Percentiles rank a stretch among this genome's conserved stretches.
Conservation (phyloP, 1,140 invertebrate species). For the Ceratitis capitata region DNA sequence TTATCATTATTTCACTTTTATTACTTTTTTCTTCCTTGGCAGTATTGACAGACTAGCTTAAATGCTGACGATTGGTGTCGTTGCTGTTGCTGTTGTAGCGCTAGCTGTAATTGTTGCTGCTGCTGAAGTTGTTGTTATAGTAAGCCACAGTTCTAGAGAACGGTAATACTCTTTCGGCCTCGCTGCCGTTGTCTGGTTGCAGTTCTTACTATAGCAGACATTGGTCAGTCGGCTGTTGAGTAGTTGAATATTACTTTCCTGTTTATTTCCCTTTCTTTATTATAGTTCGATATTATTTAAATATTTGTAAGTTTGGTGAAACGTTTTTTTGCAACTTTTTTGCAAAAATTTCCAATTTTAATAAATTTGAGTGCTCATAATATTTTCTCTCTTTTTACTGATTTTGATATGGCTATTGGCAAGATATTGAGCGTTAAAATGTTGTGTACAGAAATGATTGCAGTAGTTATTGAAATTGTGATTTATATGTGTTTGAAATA, state of each 20-base stretch:
- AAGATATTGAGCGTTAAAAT: not conserved
- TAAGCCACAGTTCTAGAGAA: no score
- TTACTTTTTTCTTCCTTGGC: not conserved
- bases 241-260: not conserved
- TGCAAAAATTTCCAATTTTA: not conserved
- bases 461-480: not conserved
- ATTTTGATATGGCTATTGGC: not conserved
- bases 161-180: no score
- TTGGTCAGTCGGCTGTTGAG: not conserved
- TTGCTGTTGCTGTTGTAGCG: not conserved
- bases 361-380: not conserved
- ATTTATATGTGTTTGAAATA: not conserved
- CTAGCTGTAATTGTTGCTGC: not conserved
- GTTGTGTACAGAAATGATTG: not conserved
- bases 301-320: not conserved
- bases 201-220: not conserved
- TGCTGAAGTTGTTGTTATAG: no score
- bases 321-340: no score
- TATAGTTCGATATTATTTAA: not conserved
- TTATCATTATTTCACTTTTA: not conserved
- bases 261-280: no score
- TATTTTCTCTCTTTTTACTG: not conserved
- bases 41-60: conserved; percentile 22
- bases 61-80: not conserved
- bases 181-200: not conserved